phyloP scores from a whole-genome alignment of 2,797 vertebrate species.

The Bucorvus abyssinicus region DNA sequence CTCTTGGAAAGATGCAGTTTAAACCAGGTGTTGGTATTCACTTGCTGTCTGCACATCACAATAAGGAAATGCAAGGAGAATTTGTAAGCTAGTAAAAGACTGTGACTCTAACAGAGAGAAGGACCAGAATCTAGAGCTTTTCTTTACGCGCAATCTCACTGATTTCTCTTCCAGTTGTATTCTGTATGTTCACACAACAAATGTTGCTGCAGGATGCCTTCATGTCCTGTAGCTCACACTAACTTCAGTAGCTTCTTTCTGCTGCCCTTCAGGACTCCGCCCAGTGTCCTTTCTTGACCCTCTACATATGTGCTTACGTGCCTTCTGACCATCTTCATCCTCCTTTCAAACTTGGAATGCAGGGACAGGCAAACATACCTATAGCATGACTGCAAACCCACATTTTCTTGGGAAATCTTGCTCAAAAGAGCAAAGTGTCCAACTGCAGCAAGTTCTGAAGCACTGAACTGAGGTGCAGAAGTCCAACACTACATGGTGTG shows the following conservation, averaged over 20 bases:
- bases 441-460: background rate
- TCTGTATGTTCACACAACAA: background rate
- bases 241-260: background rate
- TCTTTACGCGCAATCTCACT: background rate
- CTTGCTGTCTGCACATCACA: background rate
- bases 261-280: background rate
- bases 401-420: background rate
- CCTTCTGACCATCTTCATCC: background rate
- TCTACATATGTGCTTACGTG: background rate
- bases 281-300: background rate
- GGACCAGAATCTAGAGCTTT: background rate
- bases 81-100: background rate
- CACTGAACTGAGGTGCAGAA: background rate
- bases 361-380: background rate
- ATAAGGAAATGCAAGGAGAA: background rate
- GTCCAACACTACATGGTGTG: background rate
- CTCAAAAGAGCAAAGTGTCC: background rate
- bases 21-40: background rate
- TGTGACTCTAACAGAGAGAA: background rate
- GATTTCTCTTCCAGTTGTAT: background rate
- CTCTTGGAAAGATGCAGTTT: background rate
- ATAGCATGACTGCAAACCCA: background rate
- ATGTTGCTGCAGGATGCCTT: background rate
- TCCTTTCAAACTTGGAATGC: background rate
- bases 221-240: background rate